These are phyloP conservation scores for Drosophila macrospina DNA, from an alignment of 2,888 invertebrate genomes.

Conservation along the genomic window DNA sequence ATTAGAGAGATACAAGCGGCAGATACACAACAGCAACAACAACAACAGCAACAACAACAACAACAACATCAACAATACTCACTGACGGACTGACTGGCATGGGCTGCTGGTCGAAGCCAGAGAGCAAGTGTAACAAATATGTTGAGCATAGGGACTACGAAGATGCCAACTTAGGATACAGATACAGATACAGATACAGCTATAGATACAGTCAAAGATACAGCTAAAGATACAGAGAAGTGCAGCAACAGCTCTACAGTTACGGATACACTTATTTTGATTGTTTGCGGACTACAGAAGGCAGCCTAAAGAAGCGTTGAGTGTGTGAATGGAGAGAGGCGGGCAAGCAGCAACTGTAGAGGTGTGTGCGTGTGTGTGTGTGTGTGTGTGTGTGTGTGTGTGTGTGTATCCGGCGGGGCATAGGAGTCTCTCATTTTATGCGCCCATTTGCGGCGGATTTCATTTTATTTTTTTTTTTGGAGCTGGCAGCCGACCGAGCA, in stretches of 20 bases:
- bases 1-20: slow-evolving; percentile 69
- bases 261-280: slow-evolving; percentile 68
- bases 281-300: slow-evolving; percentile 54
- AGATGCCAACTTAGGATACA: slow-evolving; percentile 25
- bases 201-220: slow-evolving; percentile 9
- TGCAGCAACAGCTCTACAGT: slow-evolving; percentile 8
- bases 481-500: neutral
- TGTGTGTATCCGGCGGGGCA: neutral
- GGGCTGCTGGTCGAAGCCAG: slow-evolving; percentile 23
- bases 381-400: too few relatives aligned
- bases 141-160: slow-evolving; percentile 38
- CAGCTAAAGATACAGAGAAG: slow-evolving; percentile 8
- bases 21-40: slow-evolving; percentile 38
- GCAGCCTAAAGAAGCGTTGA: neutral
- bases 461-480: slow-evolving; percentile 12
- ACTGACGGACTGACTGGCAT: slow-evolving; percentile 18
- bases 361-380: neutral
- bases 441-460: slow-evolving; percentile 45
- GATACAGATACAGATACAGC: slow-evolving; percentile 24
- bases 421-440: slow-evolving; percentile 24
- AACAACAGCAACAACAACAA: slow-evolving; percentile 18
- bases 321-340: too few relatives aligned
- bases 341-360: neutral
- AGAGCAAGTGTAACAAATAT: slow-evolving; percentile 74
- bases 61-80: slow-evolving; percentile 12